A percentile compares a stretch with the other conserved stretches of the same genome.
Evolutionary conservation across 2,888 invertebrate genomes (phyloP).

Genomic region (Melieria picta): DNA sequence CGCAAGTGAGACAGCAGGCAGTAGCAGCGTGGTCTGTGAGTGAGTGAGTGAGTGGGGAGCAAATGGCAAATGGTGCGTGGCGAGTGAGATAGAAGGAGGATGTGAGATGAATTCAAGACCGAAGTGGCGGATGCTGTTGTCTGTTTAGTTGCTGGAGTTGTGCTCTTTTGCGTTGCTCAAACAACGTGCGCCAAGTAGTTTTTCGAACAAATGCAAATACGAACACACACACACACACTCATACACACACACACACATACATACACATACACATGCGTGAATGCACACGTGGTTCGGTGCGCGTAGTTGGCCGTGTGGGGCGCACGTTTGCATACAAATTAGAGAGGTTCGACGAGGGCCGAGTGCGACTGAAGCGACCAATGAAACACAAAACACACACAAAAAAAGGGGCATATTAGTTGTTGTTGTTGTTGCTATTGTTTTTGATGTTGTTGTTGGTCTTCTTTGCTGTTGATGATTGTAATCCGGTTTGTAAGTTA

Average conservation of each 20-base stretch:
- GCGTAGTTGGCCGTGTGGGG: neutral
- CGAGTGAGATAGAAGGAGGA: too few species aligned
- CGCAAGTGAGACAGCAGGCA: neutral
- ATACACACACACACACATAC: conserved; percentile 19
- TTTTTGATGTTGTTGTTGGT: conserved; percentile 16
- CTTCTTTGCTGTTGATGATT: conserved; percentile 47
- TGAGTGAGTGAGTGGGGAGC: too few species aligned
- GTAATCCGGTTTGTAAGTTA: conserved; percentile 63
- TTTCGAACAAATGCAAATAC: conserved; percentile 28
- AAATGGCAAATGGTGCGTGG: too few species aligned
- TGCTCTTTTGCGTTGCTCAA: conserved; percentile 36
- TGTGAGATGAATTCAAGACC: neutral
- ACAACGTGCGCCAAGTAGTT: conserved; percentile 26
- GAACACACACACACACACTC: neutral
- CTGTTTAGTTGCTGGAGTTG: conserved; percentile 24
- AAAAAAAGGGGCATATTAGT: conserved; percentile 6
- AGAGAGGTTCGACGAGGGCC: conserved; percentile 1
- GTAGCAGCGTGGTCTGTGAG: conserved; percentile 14
- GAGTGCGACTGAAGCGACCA: conserved; percentile 8
- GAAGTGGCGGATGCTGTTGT: conserved; percentile 1
- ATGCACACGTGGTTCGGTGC: conserved; percentile 3
- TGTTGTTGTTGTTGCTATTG: conserved; percentile 12
- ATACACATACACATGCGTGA: conserved; percentile 7
- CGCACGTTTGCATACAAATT: conserved; percentile 37
- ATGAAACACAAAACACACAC: conserved; percentile 5